A percentile compares a stretch with the other conserved stretches of the same genome.
phyloP scores from a whole-genome alignment of 1,140 invertebrate species.

The Drosophila miranda region DNA sequence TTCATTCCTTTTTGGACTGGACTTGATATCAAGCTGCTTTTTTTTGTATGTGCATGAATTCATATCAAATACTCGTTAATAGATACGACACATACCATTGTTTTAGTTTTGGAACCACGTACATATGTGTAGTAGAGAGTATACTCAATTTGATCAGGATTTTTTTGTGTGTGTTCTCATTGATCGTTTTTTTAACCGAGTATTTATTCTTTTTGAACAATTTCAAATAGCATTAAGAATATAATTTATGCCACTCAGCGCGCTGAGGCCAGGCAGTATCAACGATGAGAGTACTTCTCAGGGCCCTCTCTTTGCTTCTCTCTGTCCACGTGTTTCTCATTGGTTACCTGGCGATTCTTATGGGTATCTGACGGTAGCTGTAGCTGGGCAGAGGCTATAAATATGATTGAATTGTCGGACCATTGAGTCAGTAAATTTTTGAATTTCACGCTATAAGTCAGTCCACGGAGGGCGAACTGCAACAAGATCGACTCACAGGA shows the following conservation, averaged over 20 bases:
- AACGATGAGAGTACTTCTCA: slow-evolving; percentile 46
- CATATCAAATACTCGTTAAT: no score
- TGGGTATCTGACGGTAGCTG: slow-evolving; percentile 8
- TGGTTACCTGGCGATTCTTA: no score
- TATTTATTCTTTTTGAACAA: slow-evolving; percentile 51
- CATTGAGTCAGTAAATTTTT: slow-evolving; percentile 65
- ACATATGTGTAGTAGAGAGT: slow-evolving; percentile 9
- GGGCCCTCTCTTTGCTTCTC: slow-evolving; percentile 34
- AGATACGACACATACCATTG: not conserved
- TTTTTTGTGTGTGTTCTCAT: not conserved
- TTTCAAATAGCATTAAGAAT: slow-evolving; percentile 73
- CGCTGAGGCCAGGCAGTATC: slow-evolving; percentile 60
- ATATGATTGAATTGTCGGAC: slow-evolving; percentile 67
- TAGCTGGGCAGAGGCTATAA: slow-evolving; percentile 63
- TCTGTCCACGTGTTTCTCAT: slow-evolving; percentile 26
- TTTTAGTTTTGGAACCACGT: slow-evolving; percentile 5
- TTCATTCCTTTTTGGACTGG: no score
- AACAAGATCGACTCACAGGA: no score
- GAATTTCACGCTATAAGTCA: slow-evolving; percentile 40
- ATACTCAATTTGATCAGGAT: slow-evolving; percentile 24
- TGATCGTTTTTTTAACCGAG: slow-evolving; percentile 11
- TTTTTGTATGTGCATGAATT: no score
- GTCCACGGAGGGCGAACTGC: slow-evolving; percentile 2
- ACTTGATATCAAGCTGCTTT: no score
- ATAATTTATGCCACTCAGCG: slow-evolving; percentile 72